Conservation (phyloP, 2,888 invertebrate genomes). For the Lydus trimaculatus region DNA sequence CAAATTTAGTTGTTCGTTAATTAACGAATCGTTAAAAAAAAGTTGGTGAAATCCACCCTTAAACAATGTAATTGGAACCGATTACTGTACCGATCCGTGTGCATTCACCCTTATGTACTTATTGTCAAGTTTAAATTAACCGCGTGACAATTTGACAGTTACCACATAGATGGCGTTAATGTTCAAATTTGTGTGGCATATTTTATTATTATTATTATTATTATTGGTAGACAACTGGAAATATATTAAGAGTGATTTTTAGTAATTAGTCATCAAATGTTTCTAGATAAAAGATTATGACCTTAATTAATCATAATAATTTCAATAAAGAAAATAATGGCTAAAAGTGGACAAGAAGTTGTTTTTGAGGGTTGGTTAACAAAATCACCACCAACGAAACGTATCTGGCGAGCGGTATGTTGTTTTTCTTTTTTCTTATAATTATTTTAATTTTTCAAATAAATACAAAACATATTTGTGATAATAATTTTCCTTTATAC, state of each 20-base stretch:
- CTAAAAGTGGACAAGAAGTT: slow-evolving; percentile 70
- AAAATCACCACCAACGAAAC: slow-evolving; percentile 93
- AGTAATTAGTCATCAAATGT: slow-evolving; percentile 8
- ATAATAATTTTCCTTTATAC: slow-evolving; percentile 3
- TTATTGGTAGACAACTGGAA: slow-evolving; percentile 13
- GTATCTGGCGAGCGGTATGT: slow-evolving; percentile 94
- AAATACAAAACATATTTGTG: neutral
- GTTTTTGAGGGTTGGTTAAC: slow-evolving; percentile 94
- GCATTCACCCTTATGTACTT: neutral
- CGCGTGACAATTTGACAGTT: neutral
- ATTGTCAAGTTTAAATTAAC: neutral
- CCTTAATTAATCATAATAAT: neutral
- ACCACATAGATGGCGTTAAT: neutral
- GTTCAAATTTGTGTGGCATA: slow-evolving; percentile 14
- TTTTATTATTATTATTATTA: slow-evolving; percentile 6
- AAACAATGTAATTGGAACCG: too few species aligned
- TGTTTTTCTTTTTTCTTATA: neutral
- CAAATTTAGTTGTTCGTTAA: too few species aligned
- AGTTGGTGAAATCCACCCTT: too few species aligned
- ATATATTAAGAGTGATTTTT: slow-evolving; percentile 8
- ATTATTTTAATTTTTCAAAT: too few species aligned
- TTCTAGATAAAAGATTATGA: slow-evolving; percentile 4
- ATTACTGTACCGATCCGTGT: too few species aligned
- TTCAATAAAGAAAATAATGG: slow-evolving; percentile 46
- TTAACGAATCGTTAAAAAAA: too few species aligned